Percentiles rank a stretch among this genome's conserved stretches.
These are phyloP conservation scores for Agelastica alni DNA, from an alignment of 2,888 invertebrate genomes.

Conservation along the genomic window DNA sequence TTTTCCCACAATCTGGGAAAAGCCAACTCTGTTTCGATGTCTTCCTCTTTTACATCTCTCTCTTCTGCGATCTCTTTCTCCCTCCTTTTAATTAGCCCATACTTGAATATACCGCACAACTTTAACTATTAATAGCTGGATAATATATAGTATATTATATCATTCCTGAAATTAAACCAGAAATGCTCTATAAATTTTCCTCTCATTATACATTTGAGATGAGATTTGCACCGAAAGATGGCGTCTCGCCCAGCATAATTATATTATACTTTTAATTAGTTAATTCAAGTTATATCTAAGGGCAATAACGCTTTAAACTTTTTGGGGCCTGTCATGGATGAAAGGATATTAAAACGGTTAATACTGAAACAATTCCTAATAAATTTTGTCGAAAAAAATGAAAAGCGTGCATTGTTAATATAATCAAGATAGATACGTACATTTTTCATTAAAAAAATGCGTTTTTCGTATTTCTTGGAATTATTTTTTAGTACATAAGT, in stretches of 20 bases:
- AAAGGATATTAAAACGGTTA: not conserved
- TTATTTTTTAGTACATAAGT: too few relatives aligned
- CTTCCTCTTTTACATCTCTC: constrained; percentile 13
- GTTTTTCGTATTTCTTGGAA: too few relatives aligned
- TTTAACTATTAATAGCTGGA: constrained; percentile 46
- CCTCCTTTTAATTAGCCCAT: constrained; percentile 45
- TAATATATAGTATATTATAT: constrained; percentile 46
- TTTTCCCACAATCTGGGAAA: not conserved
- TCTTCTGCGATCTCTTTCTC: constrained; percentile 30
- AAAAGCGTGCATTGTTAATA: too few relatives aligned
- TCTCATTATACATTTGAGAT: constrained; percentile 27
- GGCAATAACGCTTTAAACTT: constrained; percentile 10
- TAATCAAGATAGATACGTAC: too few relatives aligned
- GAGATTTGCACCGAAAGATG: constrained; percentile 17
- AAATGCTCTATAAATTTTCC: constrained; percentile 39
- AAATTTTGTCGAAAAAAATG: not conserved
- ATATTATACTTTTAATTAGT: constrained; percentile 20
- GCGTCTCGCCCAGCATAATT: constrained; percentile 16
- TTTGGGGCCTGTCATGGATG: constrained; percentile 7
- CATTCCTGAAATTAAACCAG: constrained; percentile 44
- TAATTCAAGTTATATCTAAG: constrained; percentile 11
- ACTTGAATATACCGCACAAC: constrained; percentile 46
- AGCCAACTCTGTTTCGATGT: constrained; percentile 15
- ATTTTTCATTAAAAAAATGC: too few relatives aligned
- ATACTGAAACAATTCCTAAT: not conserved